Percentiles rank a stretch among this genome's conserved stretches.
phyloP scores from a whole-genome alignment of 2,797 vertebrate species.

The Sebastes matsubarae region DNA sequence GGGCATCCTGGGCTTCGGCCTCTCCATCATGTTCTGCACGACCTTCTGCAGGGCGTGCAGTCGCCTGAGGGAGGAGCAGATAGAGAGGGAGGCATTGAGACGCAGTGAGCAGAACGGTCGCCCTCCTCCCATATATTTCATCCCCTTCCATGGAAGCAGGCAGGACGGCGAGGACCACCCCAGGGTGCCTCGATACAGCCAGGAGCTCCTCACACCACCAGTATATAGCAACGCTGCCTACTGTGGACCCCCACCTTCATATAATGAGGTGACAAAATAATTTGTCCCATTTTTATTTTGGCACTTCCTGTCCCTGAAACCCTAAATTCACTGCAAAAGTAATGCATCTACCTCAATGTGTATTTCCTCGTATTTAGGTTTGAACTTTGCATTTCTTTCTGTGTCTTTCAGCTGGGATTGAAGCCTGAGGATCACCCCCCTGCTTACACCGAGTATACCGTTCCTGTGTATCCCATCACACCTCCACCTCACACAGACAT shows the following conservation, averaged over 20 bases:
- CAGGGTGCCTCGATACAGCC: slow-evolving; percentile 26
- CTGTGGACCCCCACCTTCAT: slow-evolving; percentile 66
- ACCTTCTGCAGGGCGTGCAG: slow-evolving; percentile 64
- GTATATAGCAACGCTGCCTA: slow-evolving; percentile 28
- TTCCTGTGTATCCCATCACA: slow-evolving; percentile 32
- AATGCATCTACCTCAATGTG: background rate
- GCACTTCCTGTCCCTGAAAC: background rate
- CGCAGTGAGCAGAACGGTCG: background rate
- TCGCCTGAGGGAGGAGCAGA: slow-evolving; percentile 44
- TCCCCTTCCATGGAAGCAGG: slow-evolving; percentile 56
- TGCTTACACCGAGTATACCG: slow-evolving; percentile 58
- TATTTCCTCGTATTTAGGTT: background rate
- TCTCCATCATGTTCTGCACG: slow-evolving; percentile 71
- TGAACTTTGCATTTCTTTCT: background rate
- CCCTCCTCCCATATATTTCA: slow-evolving; percentile 60
- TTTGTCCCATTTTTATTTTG: background rate
- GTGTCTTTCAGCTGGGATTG: slow-evolving; percentile 59
- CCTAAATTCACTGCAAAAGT: background rate
- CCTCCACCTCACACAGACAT: slow-evolving; percentile 14
- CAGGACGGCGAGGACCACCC: slow-evolving; percentile 41
- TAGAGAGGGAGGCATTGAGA: slow-evolving; percentile 40
- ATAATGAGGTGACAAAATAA: slow-evolving; percentile 66
- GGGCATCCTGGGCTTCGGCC: slow-evolving; percentile 63
- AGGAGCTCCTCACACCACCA: slow-evolving; percentile 38
- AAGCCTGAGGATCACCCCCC: slow-evolving; percentile 74